Base-by-base conservation (phyloP, 2,797 vertebrate genomes). In the Diglossa cyanea region DNA sequence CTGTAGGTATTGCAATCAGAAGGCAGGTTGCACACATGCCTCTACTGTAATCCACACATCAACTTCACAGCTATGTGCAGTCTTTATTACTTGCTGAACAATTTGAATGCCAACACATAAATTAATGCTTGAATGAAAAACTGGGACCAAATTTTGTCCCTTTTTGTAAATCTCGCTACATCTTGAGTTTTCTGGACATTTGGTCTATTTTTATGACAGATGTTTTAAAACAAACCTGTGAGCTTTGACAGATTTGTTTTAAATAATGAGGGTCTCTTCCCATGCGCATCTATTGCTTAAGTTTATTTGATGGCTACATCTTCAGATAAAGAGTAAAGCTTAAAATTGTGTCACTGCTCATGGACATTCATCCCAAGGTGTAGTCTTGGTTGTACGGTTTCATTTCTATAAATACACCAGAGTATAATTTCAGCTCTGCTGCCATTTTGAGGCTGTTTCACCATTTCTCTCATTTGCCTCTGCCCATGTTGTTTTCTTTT, bases 381-480 rank as follows among this genome's bases (percentile, higher is more conserved):
- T 44, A 17, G 25, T 86, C 50, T 44, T 55, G 39, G 81, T 78
- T 68, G 68, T 1, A 57, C 1, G 2, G 35, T 83, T 80, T 75
- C n/a, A 90, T 76, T 86, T 78, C 72, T 81, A 45, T 78, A 81
- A 89, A 86, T 67, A 81, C 11, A 81, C 4, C 25, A 61, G 57
- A 87, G 62, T 18, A 77, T 39, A 86, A 75, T 80, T 91, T 93
- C 58, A 90, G 60, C 55, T 78, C 72, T 53, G 40, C 58, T 88
- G 80, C 78, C 93, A 92, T 90, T 96, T 88, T 10, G 5, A 88
- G 82, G 47, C 74, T 55, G 12, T 78, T 93, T 96, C 82, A 84
- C 85, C 70, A 66, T 75, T 94, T 86, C 70, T 60, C 37, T 83
- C 55, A 51, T 80, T 72, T 91, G 50, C 35, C 33, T 80, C 79